Base-by-base conservation (phyloP, 92 coral and sea anemone species). In the Diadumene lineata region DNA sequence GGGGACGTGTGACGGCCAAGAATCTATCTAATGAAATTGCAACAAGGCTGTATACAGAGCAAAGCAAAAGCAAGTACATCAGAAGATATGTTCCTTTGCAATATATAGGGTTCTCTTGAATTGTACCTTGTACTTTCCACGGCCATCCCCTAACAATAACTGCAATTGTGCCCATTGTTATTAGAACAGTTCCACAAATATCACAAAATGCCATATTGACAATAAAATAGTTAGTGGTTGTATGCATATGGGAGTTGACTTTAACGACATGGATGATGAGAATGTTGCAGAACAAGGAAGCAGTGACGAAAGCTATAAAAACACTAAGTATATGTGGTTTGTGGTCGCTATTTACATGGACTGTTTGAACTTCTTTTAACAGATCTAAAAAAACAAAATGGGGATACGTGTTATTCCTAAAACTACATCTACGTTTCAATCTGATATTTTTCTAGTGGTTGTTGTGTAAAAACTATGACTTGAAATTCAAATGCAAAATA, bases 151-250 rank as follows among this genome's bases (percentile, higher is more conserved):
- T 34, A 1, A 9, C 0, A 13, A 53, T 4, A 53, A 16, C 4
- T 9, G 3, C 3, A 23, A 53, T 15, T 13, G 19, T 53, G 2
- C 53, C 43, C 16, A 28, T 7, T 15, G 16, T 27, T 2, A 0
- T 28, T 17, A 34, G 0, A 2, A 70, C 13, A 0, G 73, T 71
- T 11, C 66, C 58, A 7, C 71, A 18, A 56, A 80, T 19, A 34
- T 80, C 84, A 27, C 44, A 78, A 50, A 34, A 66, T 30, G 86
- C 80, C 86, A 81, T 73, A 70, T 81, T 81, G 60, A 81, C 68
- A 26, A 81, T 81, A 25, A 81, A 68, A 17, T 73, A 70, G 57
- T 66, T 73, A 18, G 86, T 81, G 9, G 80, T 74, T 21, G 74
- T 73, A 58, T 32, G 77, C 76, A 81, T 73, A 44, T 50, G 74